Evolutionary conservation across 2,888 invertebrate genomes (phyloP), one percentile per base, ranked within the genome.

Genomic region (Leucoma salicis): DNA sequence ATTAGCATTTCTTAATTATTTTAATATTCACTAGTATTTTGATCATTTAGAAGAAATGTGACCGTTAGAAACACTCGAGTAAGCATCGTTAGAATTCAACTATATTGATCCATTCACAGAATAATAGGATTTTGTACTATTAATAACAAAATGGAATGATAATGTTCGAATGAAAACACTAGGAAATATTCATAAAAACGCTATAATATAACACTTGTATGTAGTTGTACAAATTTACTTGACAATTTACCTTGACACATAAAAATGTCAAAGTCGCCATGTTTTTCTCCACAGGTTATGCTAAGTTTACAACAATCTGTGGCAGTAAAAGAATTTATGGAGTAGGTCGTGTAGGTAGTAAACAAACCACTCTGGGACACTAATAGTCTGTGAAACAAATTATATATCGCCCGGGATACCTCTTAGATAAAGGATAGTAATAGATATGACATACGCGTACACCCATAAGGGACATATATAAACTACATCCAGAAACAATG

Each of bases 21-120:
- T 38, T 7, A 44, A 33, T 50, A 49, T 36, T 44, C 39, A 38
- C 21, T 45, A 53, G 53, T 50, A 57, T 58, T 63, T 49, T 31
- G 45, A 54, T 36, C 49, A 56, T 56, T 47, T 57, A 51, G 34
- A 46, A 42, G 57, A 58, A 70, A 58, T 56, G 61, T 52, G 63
- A 65, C 64, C 62, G 65, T 72, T 72, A 74, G 60, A 70, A 80
- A 82, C 78, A 85, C 84, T 83, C 80, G 78, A 64, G 78, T 68
- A 48, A 81, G 63, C 82, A 85, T 82, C 65, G 61, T 74, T 65
- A 37, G 5, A 29, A 5, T 29, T 29, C 13, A 5, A 6, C 29
- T 29, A 10, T 11, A 18, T 27, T 27, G n/a, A 10, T 27, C 27
- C n/a, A n/a, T 11, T 29, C 14, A 29, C 29, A 13, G 25, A 5